phyloP scores from a whole-genome alignment of 2,888 invertebrate species.

The Synanthedon myopaeformis region DNA sequence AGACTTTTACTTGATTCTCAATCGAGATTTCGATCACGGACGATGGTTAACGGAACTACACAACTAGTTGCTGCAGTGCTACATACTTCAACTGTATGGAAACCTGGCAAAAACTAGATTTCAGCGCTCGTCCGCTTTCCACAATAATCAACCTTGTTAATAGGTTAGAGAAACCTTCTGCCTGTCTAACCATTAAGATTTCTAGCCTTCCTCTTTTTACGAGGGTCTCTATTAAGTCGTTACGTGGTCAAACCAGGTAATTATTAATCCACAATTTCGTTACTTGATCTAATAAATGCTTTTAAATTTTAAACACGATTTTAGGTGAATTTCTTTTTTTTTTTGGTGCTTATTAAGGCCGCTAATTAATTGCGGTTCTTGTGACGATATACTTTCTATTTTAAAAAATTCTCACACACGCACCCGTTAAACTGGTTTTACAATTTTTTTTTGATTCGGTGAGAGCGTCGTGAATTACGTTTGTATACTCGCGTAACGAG shows the following conservation, averaged over 20 bases:
- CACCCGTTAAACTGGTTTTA: constrained; percentile 25
- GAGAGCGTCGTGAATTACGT: constrained; percentile 30
- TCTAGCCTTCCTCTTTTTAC: constrained; percentile 2
- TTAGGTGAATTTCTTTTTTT: neutral
- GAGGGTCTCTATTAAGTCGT: neutral
- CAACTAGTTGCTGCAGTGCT: constrained; percentile 40
- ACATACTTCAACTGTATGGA: constrained; percentile 38
- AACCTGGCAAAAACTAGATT: constrained; percentile 60
- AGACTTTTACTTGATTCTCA: constrained; percentile 53
- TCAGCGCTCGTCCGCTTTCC: constrained; percentile 49
- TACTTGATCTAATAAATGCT: neutral
- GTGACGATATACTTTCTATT: constrained; percentile 43
- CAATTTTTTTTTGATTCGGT: constrained; percentile 28
- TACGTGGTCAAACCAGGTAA: neutral
- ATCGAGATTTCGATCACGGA: constrained; percentile 40
- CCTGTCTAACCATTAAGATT: constrained; percentile 25
- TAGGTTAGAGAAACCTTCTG: constrained; percentile 59
- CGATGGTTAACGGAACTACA: constrained; percentile 41
- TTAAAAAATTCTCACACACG: constrained; percentile 27
- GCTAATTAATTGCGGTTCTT: constrained; percentile 12
- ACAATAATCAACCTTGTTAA: constrained; percentile 56
- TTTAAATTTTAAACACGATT: neutral
- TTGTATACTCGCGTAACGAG: constrained; percentile 13
- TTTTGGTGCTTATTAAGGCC: neutral
- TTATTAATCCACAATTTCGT: neutral